Evolutionary conservation across 2,797 vertebrate species (phyloP).

Genomic region (Miichthys miiuy): DNA sequence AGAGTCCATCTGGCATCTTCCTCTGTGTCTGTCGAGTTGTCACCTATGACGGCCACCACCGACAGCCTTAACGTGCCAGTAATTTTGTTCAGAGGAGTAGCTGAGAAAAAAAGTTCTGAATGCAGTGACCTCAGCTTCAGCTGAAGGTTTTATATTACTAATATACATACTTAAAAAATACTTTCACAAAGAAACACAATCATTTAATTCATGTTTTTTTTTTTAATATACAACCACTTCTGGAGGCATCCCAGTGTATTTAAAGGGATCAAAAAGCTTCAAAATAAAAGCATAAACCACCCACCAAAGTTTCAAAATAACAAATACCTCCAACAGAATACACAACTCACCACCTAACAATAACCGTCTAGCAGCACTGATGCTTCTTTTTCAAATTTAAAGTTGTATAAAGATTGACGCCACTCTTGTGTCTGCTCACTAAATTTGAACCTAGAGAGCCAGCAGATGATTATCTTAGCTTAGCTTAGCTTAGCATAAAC

Average conservation of each 20-base stretch:
- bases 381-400: no score
- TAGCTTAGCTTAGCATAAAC: no score
- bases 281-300: neutral
- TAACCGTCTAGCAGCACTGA: no score
- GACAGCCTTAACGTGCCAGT: constrained; percentile 24
- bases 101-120: neutral
- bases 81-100: constrained; percentile 19
- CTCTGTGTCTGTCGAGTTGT: constrained; percentile 82
- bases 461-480: no score
- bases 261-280: neutral
- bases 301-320: no score
- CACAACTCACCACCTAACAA: no score
- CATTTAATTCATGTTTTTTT: neutral
- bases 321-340: no score
- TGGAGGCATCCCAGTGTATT: neutral
- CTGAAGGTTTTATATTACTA: neutral
- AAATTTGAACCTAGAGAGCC: no score
- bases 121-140: constrained; percentile 12
- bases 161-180: neutral
- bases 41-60: constrained; percentile 64
- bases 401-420: no score
- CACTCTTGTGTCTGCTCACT: no score
- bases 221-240: neutral
- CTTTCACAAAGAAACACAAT: constrained; percentile 1
- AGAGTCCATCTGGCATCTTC: constrained; percentile 82